Evolutionary conservation across 1,140 invertebrate species (phyloP), one percentile per base, ranked within the genome.

Genomic region (Armadillidium nasatum): DNA sequence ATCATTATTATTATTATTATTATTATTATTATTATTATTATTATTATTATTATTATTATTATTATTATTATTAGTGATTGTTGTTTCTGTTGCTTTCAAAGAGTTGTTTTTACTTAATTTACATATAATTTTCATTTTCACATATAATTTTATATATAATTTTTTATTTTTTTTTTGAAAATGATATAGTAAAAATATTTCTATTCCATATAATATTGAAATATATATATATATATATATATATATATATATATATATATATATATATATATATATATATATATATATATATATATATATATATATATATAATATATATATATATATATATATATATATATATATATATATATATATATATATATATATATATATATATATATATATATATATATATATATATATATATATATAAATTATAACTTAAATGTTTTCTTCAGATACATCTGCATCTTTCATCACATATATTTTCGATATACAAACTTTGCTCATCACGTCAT

Each of bases 301-400:
- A n/a, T n/a, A n/a, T n/a, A n/a, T n/a, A n/a, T n/a, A n/a, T n/a
- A n/a, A n/a, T n/a, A n/a, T n/a, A n/a, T n/a, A n/a, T n/a, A n/a
- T 54, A 19, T 45, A 21, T 45, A 21, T 54, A 21, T 73, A 43
- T 50, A 11, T n/a, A 21, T 73, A 6, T 67, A 46, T 74, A 46
- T 74, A 33, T 60, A 15, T 74, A 4, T 23, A 19, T n/a, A n/a
- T n/a, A n/a, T 60, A 10, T 67, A 45, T 74, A 21, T 74, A 7
- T 74, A 19, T 60, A 19, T 66, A 10, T 23, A 45, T 67, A 10
- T 74, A 21, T 67, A 9, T 43, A n/a, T 66, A 10, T 23, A 11
- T 67, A n/a, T 60, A 10, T 66, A 23, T 15, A 50, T 50, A 50
- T 50, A 50, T 50, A 50, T 50, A 50, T 50, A 50, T 50, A 50